Percentiles rank a stretch among this genome's conserved stretches.
These are phyloP conservation scores for Sylvietta virens DNA, from an alignment of 2,113 vertebrate species.

Conservation along the genomic window DNA sequence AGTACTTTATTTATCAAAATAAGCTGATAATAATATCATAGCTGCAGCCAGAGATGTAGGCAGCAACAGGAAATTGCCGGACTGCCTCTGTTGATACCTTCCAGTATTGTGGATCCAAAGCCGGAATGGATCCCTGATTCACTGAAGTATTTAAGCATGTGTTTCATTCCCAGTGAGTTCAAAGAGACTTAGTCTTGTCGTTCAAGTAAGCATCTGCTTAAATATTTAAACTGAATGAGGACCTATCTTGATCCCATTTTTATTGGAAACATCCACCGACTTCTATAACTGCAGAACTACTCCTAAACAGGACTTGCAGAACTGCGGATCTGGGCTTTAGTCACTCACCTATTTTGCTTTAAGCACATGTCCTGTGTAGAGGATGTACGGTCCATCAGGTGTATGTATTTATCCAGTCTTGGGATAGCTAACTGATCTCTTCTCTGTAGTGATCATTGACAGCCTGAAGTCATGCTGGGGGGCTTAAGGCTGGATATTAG, in stretches of 20 bases:
- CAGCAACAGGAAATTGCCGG: neutral
- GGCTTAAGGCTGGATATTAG: neutral
- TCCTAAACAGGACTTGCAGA: neutral
- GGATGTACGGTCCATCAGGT: neutral
- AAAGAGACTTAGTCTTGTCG: conserved; percentile 29
- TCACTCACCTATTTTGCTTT: neutral
- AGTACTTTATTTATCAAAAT: neutral
- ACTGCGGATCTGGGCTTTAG: neutral
- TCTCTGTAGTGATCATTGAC: neutral
- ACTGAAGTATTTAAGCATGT: conserved; percentile 18
- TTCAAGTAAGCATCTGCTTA: conserved; percentile 32
- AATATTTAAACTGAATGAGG: neutral
- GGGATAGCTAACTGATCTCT: neutral
- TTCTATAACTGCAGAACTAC: neutral
- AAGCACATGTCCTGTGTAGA: neutral
- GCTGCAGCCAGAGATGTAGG: neutral
- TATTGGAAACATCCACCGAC: conserved; percentile 10
- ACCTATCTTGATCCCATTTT: neutral
- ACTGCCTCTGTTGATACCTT: neutral
- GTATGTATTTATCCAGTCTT: neutral
- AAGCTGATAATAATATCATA: neutral
- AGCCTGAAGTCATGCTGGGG: neutral
- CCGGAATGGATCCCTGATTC: neutral
- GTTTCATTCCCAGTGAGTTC: neutral
- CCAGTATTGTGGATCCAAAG: neutral